These are phyloP conservation scores for Drosophila silvestris DNA, from an alignment of 2,888 invertebrate species.

Conservation along the genomic window DNA sequence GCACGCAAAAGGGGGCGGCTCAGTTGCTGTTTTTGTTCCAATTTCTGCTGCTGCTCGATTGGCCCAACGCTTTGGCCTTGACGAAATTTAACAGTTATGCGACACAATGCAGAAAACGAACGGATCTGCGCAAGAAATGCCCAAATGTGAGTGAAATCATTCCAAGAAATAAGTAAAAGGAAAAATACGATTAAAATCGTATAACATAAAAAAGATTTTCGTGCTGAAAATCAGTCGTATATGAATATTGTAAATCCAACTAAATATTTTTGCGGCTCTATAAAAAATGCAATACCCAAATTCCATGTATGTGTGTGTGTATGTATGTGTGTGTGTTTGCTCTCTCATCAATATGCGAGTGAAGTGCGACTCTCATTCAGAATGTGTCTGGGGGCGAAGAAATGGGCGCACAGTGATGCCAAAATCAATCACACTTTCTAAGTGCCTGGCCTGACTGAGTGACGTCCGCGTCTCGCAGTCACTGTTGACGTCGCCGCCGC, in stretches of 20 bases:
- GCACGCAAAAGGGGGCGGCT: constrained; percentile 12
- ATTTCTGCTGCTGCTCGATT: constrained; percentile 36
- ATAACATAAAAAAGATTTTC: not conserved
- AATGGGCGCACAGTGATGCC: constrained; percentile 78
- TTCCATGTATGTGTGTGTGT: not conserved
- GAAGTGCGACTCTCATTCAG: constrained; percentile 65
- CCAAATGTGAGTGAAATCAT: constrained; percentile 71
- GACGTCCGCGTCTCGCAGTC: constrained; percentile 40
- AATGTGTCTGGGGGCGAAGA: constrained; percentile 67
- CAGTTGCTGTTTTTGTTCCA: constrained; percentile 15
- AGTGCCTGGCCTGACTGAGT: constrained; percentile 46
- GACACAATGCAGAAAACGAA: constrained; percentile 65
- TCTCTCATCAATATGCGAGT: constrained; percentile 65
- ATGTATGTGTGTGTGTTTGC: constrained; percentile 19
- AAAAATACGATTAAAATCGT: not conserved
- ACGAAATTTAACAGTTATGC: constrained; percentile 76
- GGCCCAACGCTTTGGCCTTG: constrained; percentile 56
- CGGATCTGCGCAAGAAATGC: constrained; percentile 76
- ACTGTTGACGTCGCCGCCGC: constrained; percentile 14
- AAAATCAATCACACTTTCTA: constrained; percentile 84
- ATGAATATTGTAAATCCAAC: not conserved
- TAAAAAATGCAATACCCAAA: not conserved
- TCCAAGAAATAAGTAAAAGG: not conserved
- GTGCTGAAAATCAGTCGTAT: not conserved
- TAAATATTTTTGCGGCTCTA: not conserved